Base-by-base conservation (phyloP, 1,140 invertebrate species). In the Bombus turneri region DNA sequence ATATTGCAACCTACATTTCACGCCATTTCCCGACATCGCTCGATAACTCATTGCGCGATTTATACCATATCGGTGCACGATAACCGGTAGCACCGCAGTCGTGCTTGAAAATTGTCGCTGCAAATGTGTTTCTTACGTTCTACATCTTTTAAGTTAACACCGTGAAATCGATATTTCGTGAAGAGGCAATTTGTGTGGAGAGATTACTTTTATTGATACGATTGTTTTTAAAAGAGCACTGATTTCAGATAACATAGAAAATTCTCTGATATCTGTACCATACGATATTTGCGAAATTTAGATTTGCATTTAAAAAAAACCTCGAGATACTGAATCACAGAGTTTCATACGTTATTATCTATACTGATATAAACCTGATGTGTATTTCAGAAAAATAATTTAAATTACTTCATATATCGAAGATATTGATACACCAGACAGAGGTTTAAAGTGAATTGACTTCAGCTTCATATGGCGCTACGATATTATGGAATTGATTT, bases 1-100 rank as follows among this genome's bases (percentile, higher is more conserved):
- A 81, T 82, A 81, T 68, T 72, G 62, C 41, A 81, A 81, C 71
- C 79, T 81, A 81, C 59, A 75, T 81, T 81, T 80, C 64, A 39
- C 53, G 64, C 75, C 31, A 39, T 71, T 72, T 57, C 22, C 22
- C 71, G 78, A 74, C 71, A 59, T 62, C 22, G n/a, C 47, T 34
- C 69, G 59, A 75, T 75, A 57, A 73, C 39, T 73, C 75, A 69
- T 69, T 69, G 64, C 47, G 5, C 64, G 25, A 77, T 66, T 68
- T 77, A 78, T 47, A 31, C 64, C n/a, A 34, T 71, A 78, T 71
- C 37, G 75, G 47, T 41, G 25, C 15, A n/a, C 75, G 82, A 84
- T 77, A 84, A 68, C 64, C 64, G 66, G 75, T 84, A 84, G 75
- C 64, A 69, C 6, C 13, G 34, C 9, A 59, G 31, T 84, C 31